phyloP scores from a whole-genome alignment of 2,113 vertebrate genomes.

The Brienomyrus brachyistius region DNA sequence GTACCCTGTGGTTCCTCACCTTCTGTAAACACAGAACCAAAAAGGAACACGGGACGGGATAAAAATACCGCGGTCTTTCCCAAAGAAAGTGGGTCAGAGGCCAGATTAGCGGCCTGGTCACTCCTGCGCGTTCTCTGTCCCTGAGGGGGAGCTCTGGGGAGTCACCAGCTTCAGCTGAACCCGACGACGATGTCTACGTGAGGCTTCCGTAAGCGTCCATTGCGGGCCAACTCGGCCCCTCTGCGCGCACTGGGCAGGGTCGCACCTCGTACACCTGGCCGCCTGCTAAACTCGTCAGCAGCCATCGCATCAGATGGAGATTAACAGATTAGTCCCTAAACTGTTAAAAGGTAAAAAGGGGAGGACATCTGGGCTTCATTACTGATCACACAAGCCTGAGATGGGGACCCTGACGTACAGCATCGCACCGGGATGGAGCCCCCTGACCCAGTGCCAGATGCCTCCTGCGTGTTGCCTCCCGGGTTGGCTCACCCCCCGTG shows the following conservation, averaged over 20 bases:
- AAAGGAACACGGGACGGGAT: not conserved
- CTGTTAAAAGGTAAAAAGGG: not conserved
- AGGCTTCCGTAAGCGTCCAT: conserved; percentile 37
- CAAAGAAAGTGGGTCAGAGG: not conserved
- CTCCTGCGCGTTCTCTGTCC: conserved; percentile 20
- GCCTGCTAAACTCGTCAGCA: not conserved
- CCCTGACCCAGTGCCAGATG: not conserved
- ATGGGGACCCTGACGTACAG: not conserved
- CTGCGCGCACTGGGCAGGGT: too few species aligned
- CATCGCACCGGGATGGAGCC: not conserved
- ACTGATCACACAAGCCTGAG: not conserved
- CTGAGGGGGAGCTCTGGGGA: conserved; percentile 11
- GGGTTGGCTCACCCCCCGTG: not conserved
- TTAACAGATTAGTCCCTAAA: not conserved
- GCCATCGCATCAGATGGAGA: not conserved
- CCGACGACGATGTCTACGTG: conserved; percentile 36
- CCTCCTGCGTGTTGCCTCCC: not conserved
- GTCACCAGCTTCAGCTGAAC: conserved; percentile 30
- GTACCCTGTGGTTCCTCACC: not conserved
- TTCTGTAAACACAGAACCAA: not conserved
- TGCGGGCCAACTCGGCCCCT: conserved; percentile 24
- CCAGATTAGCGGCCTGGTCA: not conserved
- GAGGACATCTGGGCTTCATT: not conserved
- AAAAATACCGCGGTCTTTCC: not conserved
- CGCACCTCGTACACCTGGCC: not conserved